Conservation (phyloP, 2,888 invertebrate genomes). For the Dorcus parallelipipedus region DNA sequence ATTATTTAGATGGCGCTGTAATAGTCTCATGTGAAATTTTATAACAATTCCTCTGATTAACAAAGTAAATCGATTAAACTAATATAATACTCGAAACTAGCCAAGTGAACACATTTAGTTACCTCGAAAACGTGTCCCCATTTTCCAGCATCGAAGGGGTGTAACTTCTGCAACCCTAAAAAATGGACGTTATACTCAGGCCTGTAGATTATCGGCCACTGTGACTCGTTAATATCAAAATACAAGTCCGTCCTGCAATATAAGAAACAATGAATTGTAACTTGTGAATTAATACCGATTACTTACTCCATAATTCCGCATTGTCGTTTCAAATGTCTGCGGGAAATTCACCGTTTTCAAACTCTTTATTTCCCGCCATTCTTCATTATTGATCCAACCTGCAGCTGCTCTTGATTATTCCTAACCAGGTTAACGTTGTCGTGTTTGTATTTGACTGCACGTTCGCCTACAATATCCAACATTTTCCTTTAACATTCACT, state of each 20-base stretch:
- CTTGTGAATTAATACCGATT: neutral
- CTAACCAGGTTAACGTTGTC: neutral
- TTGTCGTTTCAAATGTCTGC: neutral
- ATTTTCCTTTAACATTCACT: neutral
- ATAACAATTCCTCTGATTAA: too few species aligned
- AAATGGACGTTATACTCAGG: slow-evolving; percentile 77
- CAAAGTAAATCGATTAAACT: too few species aligned
- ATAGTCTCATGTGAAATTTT: too few species aligned
- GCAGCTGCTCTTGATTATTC: neutral
- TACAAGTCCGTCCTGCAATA: slow-evolving; percentile 43
- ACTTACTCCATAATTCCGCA: slow-evolving; percentile 23
- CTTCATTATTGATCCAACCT: slow-evolving; percentile 10
- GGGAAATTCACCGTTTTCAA: neutral
- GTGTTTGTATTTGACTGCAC: neutral
- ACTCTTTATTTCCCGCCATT: slow-evolving; percentile 11
- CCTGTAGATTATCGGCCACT: slow-evolving; percentile 79
- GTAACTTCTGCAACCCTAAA: slow-evolving; percentile 76
- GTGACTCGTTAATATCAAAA: slow-evolving; percentile 54
- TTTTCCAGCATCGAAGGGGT: slow-evolving; percentile 86
- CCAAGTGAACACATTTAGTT: slow-evolving; percentile 18
- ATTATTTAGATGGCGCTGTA: too few species aligned
- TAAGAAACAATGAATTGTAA: slow-evolving; percentile 7
- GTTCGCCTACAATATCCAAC: neutral
- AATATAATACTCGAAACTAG: too few species aligned
- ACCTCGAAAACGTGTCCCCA: slow-evolving; percentile 76